Percentiles rank a stretch among this genome's conserved stretches.
phyloP scores from a whole-genome alignment of 2,797 vertebrate species.

The Rhabdomys pumilio region DNA sequence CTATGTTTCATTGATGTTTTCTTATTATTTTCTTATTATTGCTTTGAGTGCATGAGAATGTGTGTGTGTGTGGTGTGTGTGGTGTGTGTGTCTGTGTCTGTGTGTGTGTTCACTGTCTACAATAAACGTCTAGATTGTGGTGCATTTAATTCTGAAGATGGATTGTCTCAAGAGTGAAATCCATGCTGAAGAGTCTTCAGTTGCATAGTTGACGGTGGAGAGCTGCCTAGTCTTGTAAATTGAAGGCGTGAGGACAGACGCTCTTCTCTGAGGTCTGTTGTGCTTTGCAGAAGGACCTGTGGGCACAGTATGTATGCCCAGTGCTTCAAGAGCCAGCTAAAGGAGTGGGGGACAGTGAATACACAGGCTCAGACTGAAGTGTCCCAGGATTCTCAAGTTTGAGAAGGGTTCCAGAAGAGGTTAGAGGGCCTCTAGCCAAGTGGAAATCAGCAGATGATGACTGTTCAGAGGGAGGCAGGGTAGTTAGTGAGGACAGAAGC shows the following conservation, averaged over 20 bases:
- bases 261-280: neutral
- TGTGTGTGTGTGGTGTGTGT: neutral
- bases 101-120: neutral
- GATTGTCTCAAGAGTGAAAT: slow-evolving; percentile 3
- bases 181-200: slow-evolving; percentile 45
- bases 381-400: neutral
- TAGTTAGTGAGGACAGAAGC: neutral
- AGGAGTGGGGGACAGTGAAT: neutral
- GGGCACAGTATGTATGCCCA: neutral
- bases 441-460: neutral
- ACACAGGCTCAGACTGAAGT: neutral
- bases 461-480: neutral
- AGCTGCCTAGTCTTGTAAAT: slow-evolving; percentile 19
- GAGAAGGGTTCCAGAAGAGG: slow-evolving; percentile 27
- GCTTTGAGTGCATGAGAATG: too few species aligned
- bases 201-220: slow-evolving; percentile 7
- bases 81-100: neutral
- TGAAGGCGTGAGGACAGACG: slow-evolving; percentile 2
- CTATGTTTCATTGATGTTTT: neutral
- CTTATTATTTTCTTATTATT: neutral
- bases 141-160: slow-evolving; percentile 56
- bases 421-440: neutral
- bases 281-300: neutral
- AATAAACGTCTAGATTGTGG: neutral
- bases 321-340: neutral